Percentiles rank a stretch among this genome's conserved stretches.
Conservation (phyloP, 2,888 invertebrate genomes). For the Pseudanteris insignis region DNA sequence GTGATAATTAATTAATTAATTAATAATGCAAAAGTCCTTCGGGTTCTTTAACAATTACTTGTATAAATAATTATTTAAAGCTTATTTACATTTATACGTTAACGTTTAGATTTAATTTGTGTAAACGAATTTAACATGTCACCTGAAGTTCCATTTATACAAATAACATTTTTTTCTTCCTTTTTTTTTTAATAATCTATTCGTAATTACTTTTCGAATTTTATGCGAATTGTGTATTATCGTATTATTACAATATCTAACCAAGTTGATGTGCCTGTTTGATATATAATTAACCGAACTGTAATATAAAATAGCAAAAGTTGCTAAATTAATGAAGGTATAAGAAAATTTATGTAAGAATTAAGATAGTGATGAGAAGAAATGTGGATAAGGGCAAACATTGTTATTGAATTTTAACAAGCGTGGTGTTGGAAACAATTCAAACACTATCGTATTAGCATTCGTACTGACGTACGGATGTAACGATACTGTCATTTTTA, state of each 20-base stretch:
- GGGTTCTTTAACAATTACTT: too few relatives aligned
- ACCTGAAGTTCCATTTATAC: conserved; percentile 12
- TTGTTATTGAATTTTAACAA: conserved; percentile 16
- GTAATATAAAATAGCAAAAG: conserved; percentile 44
- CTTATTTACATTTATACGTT: too few relatives aligned
- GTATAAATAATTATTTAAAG: too few relatives aligned
- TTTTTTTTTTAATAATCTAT: conserved; percentile 14
- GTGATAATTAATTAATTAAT: too few relatives aligned
- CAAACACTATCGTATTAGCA: too few relatives aligned
- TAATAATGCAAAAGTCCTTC: too few relatives aligned
- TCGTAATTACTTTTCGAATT: conserved; percentile 15
- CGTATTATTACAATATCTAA: conserved; percentile 53
- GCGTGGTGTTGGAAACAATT: conserved; percentile 5
- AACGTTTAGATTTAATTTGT: too few relatives aligned
- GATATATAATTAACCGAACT: conserved; percentile 56
- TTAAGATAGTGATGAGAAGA: not conserved
- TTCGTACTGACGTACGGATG: too few relatives aligned
- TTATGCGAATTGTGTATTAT: conserved; percentile 36
- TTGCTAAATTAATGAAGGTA: conserved; percentile 33
- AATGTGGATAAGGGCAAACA: conserved; percentile 11
- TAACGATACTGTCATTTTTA: too few relatives aligned
- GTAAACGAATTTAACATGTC: conserved; percentile 10
- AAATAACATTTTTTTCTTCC: too few relatives aligned
- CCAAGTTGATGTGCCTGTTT: conserved; percentile 65
- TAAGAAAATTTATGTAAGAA: too few relatives aligned